Percentiles rank a stretch among this genome's conserved stretches.
These are phyloP conservation scores for Diplogasteroides magnus DNA, from an alignment of 1,140 invertebrate genomes.

Conservation along the genomic window DNA sequence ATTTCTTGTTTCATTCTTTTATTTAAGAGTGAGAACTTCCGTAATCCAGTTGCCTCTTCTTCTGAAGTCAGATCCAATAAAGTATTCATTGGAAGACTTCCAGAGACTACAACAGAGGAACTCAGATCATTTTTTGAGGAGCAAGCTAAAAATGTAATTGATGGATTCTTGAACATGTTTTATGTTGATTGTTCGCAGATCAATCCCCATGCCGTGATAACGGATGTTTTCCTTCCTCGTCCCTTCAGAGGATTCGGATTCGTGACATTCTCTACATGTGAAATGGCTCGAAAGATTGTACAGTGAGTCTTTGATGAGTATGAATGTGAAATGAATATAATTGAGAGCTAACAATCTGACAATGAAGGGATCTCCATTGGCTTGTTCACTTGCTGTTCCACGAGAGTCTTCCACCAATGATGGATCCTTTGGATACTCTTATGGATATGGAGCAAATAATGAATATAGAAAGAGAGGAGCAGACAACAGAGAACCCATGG, in stretches of 20 bases:
- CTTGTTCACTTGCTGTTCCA: neutral
- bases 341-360: neutral
- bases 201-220: conserved; percentile 12
- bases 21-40: neutral
- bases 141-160: conserved; percentile 13
- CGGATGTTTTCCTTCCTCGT: conserved; percentile 21
- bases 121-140: conserved; percentile 22
- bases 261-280: conserved; percentile 20
- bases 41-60: neutral
- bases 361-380: conserved; percentile 1
- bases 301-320: neutral
- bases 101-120: conserved; percentile 17
- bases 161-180: conserved; percentile 1
- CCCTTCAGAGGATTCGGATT: conserved; percentile 29
- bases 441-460: neutral
- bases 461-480: neutral
- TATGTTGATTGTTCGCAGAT: neutral
- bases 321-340: too few species aligned
- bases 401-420: neutral
- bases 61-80: conserved; percentile 8
- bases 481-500: too few species aligned
- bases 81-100: conserved; percentile 24
- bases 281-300: conserved; percentile 19
- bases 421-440: neutral
- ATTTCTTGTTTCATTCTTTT: neutral